phyloP scores from a whole-genome alignment of 2,113 vertebrate genomes.

The Cepphus grylle region DNA sequence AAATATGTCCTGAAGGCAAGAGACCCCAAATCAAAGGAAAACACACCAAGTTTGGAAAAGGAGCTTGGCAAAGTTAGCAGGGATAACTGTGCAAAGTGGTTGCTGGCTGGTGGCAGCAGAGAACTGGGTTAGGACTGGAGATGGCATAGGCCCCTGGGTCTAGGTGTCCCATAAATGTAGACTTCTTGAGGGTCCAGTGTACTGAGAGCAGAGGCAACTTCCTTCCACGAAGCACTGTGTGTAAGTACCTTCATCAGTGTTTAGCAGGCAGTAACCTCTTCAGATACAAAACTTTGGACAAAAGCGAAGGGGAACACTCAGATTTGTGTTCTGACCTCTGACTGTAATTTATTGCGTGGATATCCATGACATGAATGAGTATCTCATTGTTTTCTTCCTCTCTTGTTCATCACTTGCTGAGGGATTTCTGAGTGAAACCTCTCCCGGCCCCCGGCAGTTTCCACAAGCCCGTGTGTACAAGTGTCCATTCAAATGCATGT shows the following conservation, averaged over 20 bases:
- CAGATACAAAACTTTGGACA: background rate
- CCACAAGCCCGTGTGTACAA: background rate
- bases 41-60: background rate
- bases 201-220: background rate
- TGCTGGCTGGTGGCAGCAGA: background rate
- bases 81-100: fast-evolving
- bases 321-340: background rate
- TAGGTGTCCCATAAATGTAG: background rate
- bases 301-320: background rate
- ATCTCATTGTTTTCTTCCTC: background rate
- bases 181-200: background rate
- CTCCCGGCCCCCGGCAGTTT: fast-evolving
- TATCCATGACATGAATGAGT: background rate
- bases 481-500: background rate
- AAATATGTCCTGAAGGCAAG: background rate
- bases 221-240: no score
- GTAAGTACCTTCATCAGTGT: fast-evolving
- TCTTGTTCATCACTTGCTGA: background rate
- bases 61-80: background rate
- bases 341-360: fast-evolving
- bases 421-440: background rate
- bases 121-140: background rate
- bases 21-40: background rate
- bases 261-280: background rate
- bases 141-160: background rate